Evolutionary conservation across 2,888 invertebrate species (phyloP), one percentile per base, ranked within the genome.

Genomic region (Eurytoma adleriae): DNA sequence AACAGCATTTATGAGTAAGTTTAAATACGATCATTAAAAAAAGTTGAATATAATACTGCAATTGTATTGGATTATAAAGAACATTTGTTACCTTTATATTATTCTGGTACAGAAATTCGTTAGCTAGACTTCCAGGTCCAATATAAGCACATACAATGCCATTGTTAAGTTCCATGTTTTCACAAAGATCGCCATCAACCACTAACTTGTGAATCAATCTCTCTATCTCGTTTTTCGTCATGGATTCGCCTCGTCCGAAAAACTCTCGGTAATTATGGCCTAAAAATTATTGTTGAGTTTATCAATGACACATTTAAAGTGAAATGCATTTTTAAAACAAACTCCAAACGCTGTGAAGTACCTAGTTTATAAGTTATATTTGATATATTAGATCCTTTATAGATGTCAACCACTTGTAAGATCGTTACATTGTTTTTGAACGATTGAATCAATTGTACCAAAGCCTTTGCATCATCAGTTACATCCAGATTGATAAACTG

Each of bases 61-160:
- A 40, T 40, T 40, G 10, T 40, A 1, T 40, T 10, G 7, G 40
- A 40, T 40, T 10, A 40, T 40, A 10, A 40, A 40, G 40, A 40
- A 5, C 7, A 10, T 10, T 40, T 10, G 40, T 40, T 40, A 92
- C 92, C 90, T 92, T 92, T 2, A 87, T 80, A 79, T 90, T 89
- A 16, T 92, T 92, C 54, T 84, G 86, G 61, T 72, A 86, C 86
- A 93, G 86, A 2, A 94, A 89, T 56, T 93, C 93, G 56, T 92
- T 91, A 3, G 95, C 94, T 84, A 94, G 93, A 0, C 93, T 93
- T 0, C 98, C 98, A 27, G 95, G 91, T 87, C 94, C 94, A 27
- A 98, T 90, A 90, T 98, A 98, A 0, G 96, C 96, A 85, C 95
- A 94, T 3, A 97, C 95, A 87, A 97, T 96, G 85, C 97, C 96